Evolutionary conservation across 2,797 vertebrate species (phyloP).

Genomic region (Sphenodon punctatus): DNA sequence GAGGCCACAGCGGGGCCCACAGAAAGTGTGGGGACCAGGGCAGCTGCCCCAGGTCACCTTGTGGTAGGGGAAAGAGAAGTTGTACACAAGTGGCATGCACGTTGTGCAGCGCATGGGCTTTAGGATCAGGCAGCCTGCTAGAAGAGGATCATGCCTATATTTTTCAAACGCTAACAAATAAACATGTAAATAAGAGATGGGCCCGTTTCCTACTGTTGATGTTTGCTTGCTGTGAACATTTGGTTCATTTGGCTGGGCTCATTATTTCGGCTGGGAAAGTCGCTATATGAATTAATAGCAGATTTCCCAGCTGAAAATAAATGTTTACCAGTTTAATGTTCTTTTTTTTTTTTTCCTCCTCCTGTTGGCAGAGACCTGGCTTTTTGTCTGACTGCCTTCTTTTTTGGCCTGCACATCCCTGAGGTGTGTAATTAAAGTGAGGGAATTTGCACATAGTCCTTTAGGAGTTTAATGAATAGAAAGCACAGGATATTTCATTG

Average conservation of each 20-base stretch:
- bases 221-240: slow-evolving; percentile 78
- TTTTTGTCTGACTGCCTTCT: slow-evolving; percentile 77
- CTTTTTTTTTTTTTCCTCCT: slow-evolving; percentile 19
- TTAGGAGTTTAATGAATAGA: slow-evolving; percentile 78
- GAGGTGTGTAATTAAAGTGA: slow-evolving; percentile 83
- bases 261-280: slow-evolving; percentile 81
- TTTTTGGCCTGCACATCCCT: slow-evolving; percentile 74
- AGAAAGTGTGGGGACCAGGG: too few relatives aligned
- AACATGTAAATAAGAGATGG: slow-evolving; percentile 73
- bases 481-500: slow-evolving; percentile 76
- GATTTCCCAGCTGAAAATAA: slow-evolving; percentile 81
- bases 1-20: too few relatives aligned
- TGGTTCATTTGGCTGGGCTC: slow-evolving; percentile 76
- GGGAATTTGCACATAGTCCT: slow-evolving; percentile 77
- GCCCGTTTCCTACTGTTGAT: slow-evolving; percentile 68
- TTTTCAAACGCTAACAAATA: slow-evolving; percentile 66
- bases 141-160: not conserved
- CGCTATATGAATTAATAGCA: slow-evolving; percentile 81
- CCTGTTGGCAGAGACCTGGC: slow-evolving; percentile 73
- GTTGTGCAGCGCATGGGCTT: too few relatives aligned
- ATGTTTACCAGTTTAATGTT: slow-evolving; percentile 74
- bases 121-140: not conserved
- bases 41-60: too few relatives aligned
- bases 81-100: too few relatives aligned
- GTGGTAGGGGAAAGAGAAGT: too few relatives aligned